Percentiles rank a stretch among this genome's conserved stretches.
These are phyloP conservation scores for Corbicula japonica DNA, from an alignment of 2,888 invertebrate genomes.

Conservation along the genomic window DNA sequence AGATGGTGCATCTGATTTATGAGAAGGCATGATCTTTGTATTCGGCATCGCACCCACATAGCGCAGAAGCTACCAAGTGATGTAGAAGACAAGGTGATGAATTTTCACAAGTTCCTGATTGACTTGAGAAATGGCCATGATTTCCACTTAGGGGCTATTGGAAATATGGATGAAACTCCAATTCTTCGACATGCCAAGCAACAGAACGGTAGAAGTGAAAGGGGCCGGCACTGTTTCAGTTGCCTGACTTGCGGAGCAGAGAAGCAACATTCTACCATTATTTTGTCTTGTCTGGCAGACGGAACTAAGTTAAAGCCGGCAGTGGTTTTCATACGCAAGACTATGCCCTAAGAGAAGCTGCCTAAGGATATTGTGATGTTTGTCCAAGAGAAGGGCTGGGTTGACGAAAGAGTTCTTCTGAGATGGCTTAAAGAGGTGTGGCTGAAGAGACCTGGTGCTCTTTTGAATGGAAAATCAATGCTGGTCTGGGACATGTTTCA, in stretches of 20 bases:
- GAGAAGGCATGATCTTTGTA: slow-evolving; percentile 14
- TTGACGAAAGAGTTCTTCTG: slow-evolving; percentile 29
- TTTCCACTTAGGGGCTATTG: slow-evolving; percentile 20
- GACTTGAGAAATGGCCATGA: slow-evolving; percentile 17
- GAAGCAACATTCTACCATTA: slow-evolving; percentile 51
- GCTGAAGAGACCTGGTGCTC: slow-evolving; percentile 41
- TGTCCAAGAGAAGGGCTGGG: slow-evolving; percentile 49
- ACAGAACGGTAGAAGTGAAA: slow-evolving; percentile 46
- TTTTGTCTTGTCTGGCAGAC: slow-evolving; percentile 53
- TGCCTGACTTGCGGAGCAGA: slow-evolving; percentile 52
- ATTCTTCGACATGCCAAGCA: slow-evolving; percentile 60
- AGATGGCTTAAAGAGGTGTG: slow-evolving; percentile 47
- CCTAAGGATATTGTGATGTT: slow-evolving; percentile 32
- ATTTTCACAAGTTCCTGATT: slow-evolving; percentile 41
- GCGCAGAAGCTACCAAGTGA: slow-evolving; percentile 53
- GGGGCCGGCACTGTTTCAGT: slow-evolving; percentile 38
- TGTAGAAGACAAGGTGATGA: slow-evolving; percentile 26
- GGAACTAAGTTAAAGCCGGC: slow-evolving; percentile 60
- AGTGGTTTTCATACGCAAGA: slow-evolving; percentile 58
- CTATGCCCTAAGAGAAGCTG: slow-evolving; percentile 53
- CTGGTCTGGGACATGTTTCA: slow-evolving; percentile 53
- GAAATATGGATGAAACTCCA: slow-evolving; percentile 52
- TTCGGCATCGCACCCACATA: slow-evolving; percentile 46
- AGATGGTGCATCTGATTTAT: slow-evolving; percentile 42
- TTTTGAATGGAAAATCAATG: slow-evolving; percentile 33